Evolutionary conservation across 2,113 vertebrate genomes (phyloP).

Genomic region (Prionailurus bengalensis): DNA sequence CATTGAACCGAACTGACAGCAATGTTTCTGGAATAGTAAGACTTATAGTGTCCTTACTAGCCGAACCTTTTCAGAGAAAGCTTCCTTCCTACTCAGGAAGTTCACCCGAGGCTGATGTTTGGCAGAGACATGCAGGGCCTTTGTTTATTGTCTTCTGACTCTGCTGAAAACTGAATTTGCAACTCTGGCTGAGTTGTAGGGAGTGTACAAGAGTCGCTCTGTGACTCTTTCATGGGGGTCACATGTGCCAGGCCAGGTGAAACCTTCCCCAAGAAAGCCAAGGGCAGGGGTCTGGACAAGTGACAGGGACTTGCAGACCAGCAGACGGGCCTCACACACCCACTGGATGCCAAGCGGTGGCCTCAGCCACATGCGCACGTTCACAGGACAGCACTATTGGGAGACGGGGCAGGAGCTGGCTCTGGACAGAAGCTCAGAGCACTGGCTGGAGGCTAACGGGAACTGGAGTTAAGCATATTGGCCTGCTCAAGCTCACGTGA

Average conservation of each 20-base stretch:
- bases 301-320: not conserved
- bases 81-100: not conserved
- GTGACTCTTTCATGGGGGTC: not conserved
- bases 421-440: not conserved
- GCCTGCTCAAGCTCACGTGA: not conserved
- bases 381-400: not conserved
- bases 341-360: not conserved
- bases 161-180: not conserved
- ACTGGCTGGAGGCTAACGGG: not conserved
- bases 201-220: not conserved
- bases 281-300: not conserved
- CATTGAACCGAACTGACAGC: not conserved
- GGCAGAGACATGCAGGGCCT: not conserved
- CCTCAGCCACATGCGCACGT: rapidly evolving
- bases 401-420: not conserved
- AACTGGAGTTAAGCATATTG: not conserved
- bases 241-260: not conserved
- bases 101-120: not conserved
- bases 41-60: not conserved
- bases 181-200: not conserved
- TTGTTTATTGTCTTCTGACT: not conserved
- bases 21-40: not conserved
- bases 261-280: not conserved
- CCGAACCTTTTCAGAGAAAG: not conserved
- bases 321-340: not conserved